A percentile compares a stretch with the other conserved stretches of the same genome.
Conservation (phyloP, 2,888 invertebrate species). For the Drosophila mimica region DNA sequence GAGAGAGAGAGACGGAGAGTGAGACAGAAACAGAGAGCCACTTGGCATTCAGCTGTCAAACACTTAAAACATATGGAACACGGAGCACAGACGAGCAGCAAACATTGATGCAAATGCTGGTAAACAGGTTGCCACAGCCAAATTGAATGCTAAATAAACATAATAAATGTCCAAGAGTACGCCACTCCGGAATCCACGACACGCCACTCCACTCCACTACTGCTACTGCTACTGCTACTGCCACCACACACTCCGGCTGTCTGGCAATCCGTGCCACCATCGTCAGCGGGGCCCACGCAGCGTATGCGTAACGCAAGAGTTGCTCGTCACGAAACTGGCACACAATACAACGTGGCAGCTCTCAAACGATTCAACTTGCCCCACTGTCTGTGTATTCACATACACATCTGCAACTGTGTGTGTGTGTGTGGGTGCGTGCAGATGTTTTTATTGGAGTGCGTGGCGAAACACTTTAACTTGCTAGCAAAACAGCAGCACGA, state of each 20-base stretch:
- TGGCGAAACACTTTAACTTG: slow-evolving; percentile 79
- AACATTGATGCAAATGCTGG: slow-evolving; percentile 56
- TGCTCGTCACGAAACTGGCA: slow-evolving; percentile 70
- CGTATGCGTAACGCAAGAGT: slow-evolving; percentile 73
- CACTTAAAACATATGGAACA: slow-evolving; percentile 70
- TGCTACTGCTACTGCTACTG: background rate
- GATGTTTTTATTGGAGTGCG: slow-evolving; percentile 80
- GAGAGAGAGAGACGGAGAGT: slow-evolving; percentile 7
- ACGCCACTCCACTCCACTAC: background rate
- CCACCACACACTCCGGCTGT: slow-evolving; percentile 7
- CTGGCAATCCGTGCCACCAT: slow-evolving; percentile 50
- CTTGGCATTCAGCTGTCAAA: slow-evolving; percentile 67
- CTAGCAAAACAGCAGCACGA: slow-evolving; percentile 47
- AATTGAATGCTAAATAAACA: slow-evolving; percentile 68
- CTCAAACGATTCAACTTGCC: slow-evolving; percentile 47
- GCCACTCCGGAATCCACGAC: slow-evolving; percentile 22
- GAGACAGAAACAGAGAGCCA: slow-evolving; percentile 2
- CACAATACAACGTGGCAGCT: slow-evolving; percentile 48
- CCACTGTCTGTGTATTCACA: background rate
- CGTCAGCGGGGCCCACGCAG: slow-evolving; percentile 50
- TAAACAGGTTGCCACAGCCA: slow-evolving; percentile 59
- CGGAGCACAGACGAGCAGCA: slow-evolving; percentile 28
- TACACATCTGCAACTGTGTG: background rate
- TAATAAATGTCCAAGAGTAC: slow-evolving; percentile 60
- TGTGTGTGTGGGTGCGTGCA: slow-evolving; percentile 60